Percentiles rank a stretch among this genome's conserved stretches.
Conservation (phyloP, 2,797 vertebrate genomes). For the Myotis vivesi region DNA sequence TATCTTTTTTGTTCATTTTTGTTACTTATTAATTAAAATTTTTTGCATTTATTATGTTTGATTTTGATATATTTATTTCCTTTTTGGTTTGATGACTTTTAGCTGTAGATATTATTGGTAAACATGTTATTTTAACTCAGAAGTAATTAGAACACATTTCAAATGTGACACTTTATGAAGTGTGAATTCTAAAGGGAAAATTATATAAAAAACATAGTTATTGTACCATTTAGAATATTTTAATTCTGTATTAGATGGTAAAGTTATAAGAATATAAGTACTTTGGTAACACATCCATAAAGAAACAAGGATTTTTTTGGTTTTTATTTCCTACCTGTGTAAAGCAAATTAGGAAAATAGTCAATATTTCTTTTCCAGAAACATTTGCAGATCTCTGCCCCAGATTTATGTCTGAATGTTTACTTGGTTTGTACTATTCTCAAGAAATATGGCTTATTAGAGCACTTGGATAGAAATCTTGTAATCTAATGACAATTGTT, state of each 20-base stretch:
- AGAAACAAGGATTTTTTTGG: neutral
- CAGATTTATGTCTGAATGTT: conserved; percentile 44
- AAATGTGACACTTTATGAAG: neutral
- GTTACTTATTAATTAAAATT: neutral
- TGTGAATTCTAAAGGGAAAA: neutral
- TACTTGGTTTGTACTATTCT: conserved; percentile 39
- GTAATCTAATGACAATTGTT: conserved; percentile 32
- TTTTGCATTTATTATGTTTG: neutral
- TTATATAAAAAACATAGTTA: neutral
- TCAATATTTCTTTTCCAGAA: conserved; percentile 54
- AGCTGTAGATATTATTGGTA: conserved; percentile 11
- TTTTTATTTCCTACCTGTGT: neutral
- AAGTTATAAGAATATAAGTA: conserved; percentile 3
- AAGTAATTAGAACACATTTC: conserved; percentile 20
- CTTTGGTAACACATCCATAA: neutral
- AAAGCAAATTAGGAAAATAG: conserved; percentile 46
- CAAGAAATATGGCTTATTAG: conserved; percentile 32
- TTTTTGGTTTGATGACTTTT: neutral
- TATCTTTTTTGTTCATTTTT: neutral
- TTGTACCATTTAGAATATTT: conserved; percentile 24
- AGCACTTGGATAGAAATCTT: neutral
- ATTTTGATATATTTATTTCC: neutral
- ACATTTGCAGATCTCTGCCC: neutral
- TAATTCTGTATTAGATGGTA: conserved; percentile 5
- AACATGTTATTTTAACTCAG: neutral